Evolutionary conservation across 2,797 vertebrate genomes (phyloP).

Genomic region (Girardinus metallicus): DNA sequence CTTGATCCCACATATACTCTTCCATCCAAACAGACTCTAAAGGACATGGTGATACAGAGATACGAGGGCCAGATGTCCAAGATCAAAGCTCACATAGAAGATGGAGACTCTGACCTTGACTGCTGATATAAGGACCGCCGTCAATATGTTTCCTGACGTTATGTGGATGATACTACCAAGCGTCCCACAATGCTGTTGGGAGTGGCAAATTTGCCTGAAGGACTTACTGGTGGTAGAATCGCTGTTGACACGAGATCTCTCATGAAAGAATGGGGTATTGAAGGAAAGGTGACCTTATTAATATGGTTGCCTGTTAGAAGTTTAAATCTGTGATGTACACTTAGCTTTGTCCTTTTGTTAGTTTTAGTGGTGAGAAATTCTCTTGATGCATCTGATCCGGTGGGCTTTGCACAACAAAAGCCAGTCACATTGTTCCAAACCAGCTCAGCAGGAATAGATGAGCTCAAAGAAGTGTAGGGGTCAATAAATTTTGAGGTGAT

Average conservation of each 20-base stretch:
- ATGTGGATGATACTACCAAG: neutral
- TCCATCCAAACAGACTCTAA: conserved; percentile 5
- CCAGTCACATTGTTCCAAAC: neutral
- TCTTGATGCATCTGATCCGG: neutral
- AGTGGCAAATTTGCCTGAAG: conserved; percentile 1
- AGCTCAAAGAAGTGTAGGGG: conserved; percentile 2
- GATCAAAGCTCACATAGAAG: neutral
- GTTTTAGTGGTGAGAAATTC: neutral
- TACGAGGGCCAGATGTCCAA: neutral
- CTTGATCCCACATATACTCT: conserved; percentile 9
- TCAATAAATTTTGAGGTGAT: neutral
- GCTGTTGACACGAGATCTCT: neutral
- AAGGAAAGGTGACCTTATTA: neutral
- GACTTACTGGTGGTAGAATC: neutral
- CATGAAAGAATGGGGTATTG: neutral
- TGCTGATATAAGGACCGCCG: neutral
- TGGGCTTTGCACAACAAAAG: neutral
- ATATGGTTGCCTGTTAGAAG: neutral
- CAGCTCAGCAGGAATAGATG: neutral
- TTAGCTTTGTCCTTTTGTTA: neutral
- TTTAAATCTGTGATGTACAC: neutral
- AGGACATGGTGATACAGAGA: neutral
- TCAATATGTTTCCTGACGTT: neutral
- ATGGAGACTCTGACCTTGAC: conserved; percentile 2
- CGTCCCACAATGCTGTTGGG: neutral